These are phyloP conservation scores for Myotis pilosus DNA, from an alignment of 2,797 vertebrate species.

Conservation along the genomic window DNA sequence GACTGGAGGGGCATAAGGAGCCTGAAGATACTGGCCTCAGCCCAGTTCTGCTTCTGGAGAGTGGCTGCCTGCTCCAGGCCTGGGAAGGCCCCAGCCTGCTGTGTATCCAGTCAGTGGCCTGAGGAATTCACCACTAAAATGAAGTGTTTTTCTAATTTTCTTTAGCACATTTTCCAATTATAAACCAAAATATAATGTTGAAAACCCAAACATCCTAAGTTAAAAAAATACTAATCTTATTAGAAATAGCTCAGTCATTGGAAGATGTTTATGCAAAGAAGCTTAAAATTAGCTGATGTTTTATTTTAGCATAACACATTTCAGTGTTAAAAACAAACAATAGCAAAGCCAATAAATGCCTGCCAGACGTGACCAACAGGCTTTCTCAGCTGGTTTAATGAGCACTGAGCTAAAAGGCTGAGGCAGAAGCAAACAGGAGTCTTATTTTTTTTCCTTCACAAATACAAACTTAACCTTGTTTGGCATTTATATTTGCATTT, in stretches of 20 bases:
- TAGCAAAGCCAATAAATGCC: slow-evolving; percentile 40
- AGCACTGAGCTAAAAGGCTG: slow-evolving; percentile 50
- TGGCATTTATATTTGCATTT: slow-evolving; percentile 50
- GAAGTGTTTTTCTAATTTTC: background rate
- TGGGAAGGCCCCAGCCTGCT: accelerated
- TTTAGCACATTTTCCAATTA: background rate
- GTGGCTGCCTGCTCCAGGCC: accelerated
- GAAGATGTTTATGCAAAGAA: background rate
- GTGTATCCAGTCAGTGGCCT: background rate
- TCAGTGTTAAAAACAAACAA: slow-evolving; percentile 57
- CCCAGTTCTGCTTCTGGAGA: too few species aligned
- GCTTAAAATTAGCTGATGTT: slow-evolving; percentile 4
- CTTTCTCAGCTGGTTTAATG: slow-evolving; percentile 59
- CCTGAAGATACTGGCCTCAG: background rate
- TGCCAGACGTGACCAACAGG: slow-evolving; percentile 55
- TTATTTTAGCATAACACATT: background rate
- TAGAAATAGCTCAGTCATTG: background rate
- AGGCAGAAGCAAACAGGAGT: slow-evolving; percentile 43
- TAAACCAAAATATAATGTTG: background rate
- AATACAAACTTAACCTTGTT: slow-evolving; percentile 51
- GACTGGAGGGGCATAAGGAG: too few species aligned
- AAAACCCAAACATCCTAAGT: background rate
- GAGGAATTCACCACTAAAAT: background rate
- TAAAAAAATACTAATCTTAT: background rate
- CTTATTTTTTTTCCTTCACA: background rate